A percentile compares a stretch with the other conserved stretches of the same genome.
Conservation (phyloP, 1,140 invertebrate genomes). For the Bombus confusus region DNA sequence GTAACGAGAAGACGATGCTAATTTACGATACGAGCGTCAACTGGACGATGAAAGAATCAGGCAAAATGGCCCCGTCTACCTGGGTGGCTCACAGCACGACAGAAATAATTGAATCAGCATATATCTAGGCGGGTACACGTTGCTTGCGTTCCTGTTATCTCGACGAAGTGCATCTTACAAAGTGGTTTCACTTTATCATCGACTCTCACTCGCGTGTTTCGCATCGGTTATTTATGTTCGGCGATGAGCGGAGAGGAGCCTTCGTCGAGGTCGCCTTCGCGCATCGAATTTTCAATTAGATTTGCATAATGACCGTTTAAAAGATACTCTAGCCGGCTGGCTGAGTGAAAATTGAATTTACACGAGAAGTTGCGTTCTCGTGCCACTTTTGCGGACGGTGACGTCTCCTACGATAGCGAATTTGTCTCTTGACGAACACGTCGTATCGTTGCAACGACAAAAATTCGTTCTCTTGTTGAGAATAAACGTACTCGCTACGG, state of each 20-base stretch:
- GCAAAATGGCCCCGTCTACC: neutral
- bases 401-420: neutral
- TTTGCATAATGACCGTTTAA: constrained; percentile 37
- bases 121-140: constrained; percentile 22
- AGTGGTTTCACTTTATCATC: constrained; percentile 45
- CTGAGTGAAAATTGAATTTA: constrained; percentile 6
- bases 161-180: constrained; percentile 44
- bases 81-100: constrained; percentile 25
- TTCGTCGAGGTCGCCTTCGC: constrained; percentile 23
- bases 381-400: neutral
- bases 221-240: constrained; percentile 35
- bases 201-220: constrained; percentile 31
- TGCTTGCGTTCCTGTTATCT: constrained; percentile 43
- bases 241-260: constrained; percentile 23
- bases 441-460: too few species aligned
- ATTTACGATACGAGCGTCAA: neutral
- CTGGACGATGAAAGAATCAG: neutral
- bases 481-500: too few species aligned
- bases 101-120: constrained; percentile 50
- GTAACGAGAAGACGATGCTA: neutral
- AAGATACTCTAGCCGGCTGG: neutral
- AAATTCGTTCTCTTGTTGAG: too few species aligned
- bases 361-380: neutral
- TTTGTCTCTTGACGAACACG: neutral
- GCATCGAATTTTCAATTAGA: constrained; percentile 45